These are phyloP conservation scores for Lingula anatina DNA, from an alignment of 2,888 invertebrate genomes.

Conservation along the genomic window DNA sequence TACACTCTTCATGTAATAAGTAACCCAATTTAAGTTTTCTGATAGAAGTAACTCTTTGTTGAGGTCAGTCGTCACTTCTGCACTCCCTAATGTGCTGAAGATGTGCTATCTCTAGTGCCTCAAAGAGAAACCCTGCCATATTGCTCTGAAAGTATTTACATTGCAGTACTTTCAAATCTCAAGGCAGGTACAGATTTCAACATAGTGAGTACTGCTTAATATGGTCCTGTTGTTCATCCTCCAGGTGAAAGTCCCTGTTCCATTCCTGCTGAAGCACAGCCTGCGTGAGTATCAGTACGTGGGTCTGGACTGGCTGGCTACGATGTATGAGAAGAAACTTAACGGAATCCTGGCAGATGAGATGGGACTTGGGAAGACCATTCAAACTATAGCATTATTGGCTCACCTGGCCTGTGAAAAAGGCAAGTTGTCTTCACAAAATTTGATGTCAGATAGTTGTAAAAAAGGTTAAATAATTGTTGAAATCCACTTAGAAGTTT, in stretches of 20 bases:
- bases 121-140: slow-evolving; percentile 8
- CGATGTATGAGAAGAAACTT: slow-evolving; percentile 69
- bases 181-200: slow-evolving; percentile 12
- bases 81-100: too few species aligned
- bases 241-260: slow-evolving; percentile 85
- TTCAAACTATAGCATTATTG: slow-evolving; percentile 93
- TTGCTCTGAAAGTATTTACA: slow-evolving; percentile 10
- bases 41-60: too few species aligned
- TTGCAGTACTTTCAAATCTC: slow-evolving; percentile 13
- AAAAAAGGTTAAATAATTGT: too few species aligned
- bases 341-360: slow-evolving; percentile 98
- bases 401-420: slow-evolving; percentile 70
- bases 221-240: too few species aligned
- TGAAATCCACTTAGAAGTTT: too few species aligned
- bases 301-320: slow-evolving; percentile 97
- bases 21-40: neutral
- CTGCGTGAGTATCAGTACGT: slow-evolving; percentile 98
- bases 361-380: slow-evolving; percentile 97
- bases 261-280: slow-evolving; percentile 81
- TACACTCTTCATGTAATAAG: too few species aligned
- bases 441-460: too few species aligned
- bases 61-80: too few species aligned
- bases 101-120: neutral
- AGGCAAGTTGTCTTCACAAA: slow-evolving; percentile 16
- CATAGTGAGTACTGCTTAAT: neutral